Evolutionary conservation across 2,113 vertebrate species (phyloP), one percentile per base, ranked within the genome.

Genomic region (Cariama cristata): DNA sequence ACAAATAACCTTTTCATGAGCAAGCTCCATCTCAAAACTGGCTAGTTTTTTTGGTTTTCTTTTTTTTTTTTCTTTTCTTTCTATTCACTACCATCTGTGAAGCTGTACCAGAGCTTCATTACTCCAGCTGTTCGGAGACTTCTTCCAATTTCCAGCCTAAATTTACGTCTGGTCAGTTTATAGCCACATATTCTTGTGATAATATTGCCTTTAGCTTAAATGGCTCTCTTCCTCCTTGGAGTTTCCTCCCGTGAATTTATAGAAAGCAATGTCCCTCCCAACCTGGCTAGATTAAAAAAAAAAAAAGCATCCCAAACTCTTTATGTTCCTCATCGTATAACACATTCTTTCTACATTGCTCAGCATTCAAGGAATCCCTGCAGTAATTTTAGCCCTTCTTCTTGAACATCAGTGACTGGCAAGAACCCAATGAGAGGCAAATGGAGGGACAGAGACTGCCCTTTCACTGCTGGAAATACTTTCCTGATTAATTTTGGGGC

Each of bases 121-220:
- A 40, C 69, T 45, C 77, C 76, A 89, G 64, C 64, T 95, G 59
- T 87, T 92, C 44, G 64, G 59, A 84, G 33, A 26, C 27, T 74
- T 85, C 53, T 58, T 90, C 95, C 81, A 81, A 15, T 94, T 91
- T 91, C 69, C 60, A 75, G 14, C 35, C 52, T 30, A 55, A 90
- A 93, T 94, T 90, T 91, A 87, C 87, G 47, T 62, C 68, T 85
- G 77, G 87, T 87, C 85, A 92, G 55, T 93, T 93, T 95, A 81
- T 23, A 67, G 92, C n/a, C 68, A 50, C 77, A 72, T 62, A 71
- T 74, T 75, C 76, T 58, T 93, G 80, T 74, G 81, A 80, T 93
- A 96, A 95, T 88, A 87, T 59, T 91, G 69, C 90, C 85, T 94
- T 95, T 93, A 93, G 77, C 53, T 93, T 87, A 87, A 91, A 90